phyloP scores from a whole-genome alignment of 1,140 invertebrate species.

The Drosophila ambigua region DNA sequence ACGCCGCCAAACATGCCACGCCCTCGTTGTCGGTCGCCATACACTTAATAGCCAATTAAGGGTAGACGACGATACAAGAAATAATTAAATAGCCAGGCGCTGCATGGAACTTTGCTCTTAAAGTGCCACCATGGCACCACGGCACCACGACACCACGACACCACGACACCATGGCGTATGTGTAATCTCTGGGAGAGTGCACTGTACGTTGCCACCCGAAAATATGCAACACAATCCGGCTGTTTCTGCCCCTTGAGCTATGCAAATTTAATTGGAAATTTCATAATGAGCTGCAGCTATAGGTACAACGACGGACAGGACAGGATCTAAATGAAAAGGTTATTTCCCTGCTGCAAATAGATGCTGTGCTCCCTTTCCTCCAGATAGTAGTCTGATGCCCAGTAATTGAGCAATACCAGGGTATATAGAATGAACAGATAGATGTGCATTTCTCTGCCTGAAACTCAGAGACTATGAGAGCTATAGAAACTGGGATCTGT shows the following conservation, averaged over 20 bases:
- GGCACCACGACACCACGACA: no score
- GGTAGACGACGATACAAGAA: constrained; percentile 79
- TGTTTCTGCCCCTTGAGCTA: constrained; percentile 29
- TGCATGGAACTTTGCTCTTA: constrained; percentile 57
- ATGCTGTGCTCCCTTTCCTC: no score
- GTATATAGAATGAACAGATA: no score
- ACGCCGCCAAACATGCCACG: background rate
- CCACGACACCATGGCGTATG: constrained; percentile 41
- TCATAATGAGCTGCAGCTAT: constrained; percentile 44
- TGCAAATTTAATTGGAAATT: constrained; percentile 63
- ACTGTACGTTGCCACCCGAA: constrained; percentile 36
- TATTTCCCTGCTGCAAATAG: no score
- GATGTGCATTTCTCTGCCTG: no score
- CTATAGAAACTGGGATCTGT: no score
- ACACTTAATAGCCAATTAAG: constrained; percentile 82
- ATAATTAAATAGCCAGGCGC: constrained; percentile 81
- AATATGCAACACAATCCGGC: constrained; percentile 45
- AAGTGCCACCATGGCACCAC: constrained; percentile 22
- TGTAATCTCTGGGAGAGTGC: constrained; percentile 41
- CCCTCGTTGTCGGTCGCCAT: constrained; percentile 38
- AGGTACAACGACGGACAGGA: no score
- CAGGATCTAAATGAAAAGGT: no score
- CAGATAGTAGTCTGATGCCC: no score
- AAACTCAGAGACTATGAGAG: no score
- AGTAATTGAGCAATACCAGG: no score